Percentiles rank a stretch among this genome's conserved stretches.
Evolutionary conservation across 23 tunicate genomes (phyloP).

Genomic region (Halocynthia roretzi): DNA sequence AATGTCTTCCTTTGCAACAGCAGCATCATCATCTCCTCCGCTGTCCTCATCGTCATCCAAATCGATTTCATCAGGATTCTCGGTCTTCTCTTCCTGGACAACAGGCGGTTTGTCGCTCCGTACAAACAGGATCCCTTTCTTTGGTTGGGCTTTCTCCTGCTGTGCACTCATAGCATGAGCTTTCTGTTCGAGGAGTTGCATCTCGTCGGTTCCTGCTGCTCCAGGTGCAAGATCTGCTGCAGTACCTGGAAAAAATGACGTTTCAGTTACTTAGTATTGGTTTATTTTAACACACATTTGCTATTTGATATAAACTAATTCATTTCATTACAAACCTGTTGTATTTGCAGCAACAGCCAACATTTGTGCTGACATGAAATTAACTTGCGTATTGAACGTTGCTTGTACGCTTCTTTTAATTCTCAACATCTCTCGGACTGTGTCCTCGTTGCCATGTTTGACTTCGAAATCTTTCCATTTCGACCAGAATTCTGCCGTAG

Average conservation of each 20-base stretch:
- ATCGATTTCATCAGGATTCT: slow-evolving; percentile 88
- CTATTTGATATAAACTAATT: background rate
- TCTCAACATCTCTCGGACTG: slow-evolving; percentile 92
- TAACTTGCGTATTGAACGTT: slow-evolving; percentile 90
- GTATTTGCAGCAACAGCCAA: slow-evolving; percentile 64
- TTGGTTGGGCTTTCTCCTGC: slow-evolving; percentile 42
- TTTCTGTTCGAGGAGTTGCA: slow-evolving; percentile 93
- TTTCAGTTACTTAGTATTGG: background rate
- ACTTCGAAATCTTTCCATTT: slow-evolving; percentile 88
- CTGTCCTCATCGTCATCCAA: slow-evolving; percentile 65
- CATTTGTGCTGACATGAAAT: slow-evolving; percentile 98
- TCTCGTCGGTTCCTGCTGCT: slow-evolving; percentile 59
- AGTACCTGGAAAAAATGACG: slow-evolving; percentile 41
- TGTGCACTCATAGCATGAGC: slow-evolving; percentile 63
- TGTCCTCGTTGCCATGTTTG: slow-evolving; percentile 95
- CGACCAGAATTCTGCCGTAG: slow-evolving; percentile 73
- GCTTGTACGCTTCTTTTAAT: slow-evolving; percentile 95
- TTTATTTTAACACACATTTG: no score
- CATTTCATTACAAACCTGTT: slow-evolving; percentile 45
- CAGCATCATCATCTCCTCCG: slow-evolving; percentile 23
- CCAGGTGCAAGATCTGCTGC: slow-evolving; percentile 86
- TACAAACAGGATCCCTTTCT: slow-evolving; percentile 66
- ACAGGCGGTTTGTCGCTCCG: slow-evolving; percentile 61
- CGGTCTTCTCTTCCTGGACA: slow-evolving; percentile 25
- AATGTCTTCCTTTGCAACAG: slow-evolving; percentile 3